Evolutionary conservation across 2,888 invertebrate genomes (phyloP).

Genomic region (Mamestra brassicae): DNA sequence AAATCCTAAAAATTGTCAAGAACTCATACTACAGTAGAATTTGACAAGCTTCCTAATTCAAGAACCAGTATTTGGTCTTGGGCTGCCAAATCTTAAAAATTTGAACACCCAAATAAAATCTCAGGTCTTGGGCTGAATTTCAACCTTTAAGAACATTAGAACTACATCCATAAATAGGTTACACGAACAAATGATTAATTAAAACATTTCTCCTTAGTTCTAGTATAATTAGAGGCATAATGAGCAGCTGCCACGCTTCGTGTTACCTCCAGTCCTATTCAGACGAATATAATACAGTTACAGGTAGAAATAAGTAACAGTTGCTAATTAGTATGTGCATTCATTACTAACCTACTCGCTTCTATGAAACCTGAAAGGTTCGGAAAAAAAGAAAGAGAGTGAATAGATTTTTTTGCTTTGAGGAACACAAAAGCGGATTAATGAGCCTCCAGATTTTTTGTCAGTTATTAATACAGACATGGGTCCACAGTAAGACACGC

Average conservation of each 20-base stretch:
- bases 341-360: slow-evolving; percentile 35
- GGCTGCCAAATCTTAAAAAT: neutral
- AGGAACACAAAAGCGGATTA: neutral
- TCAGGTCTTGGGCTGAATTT: neutral
- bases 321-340: slow-evolving; percentile 61
- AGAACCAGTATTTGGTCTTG: neutral
- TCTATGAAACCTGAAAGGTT: slow-evolving; percentile 9
- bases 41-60: neutral
- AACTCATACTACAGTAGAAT: neutral
- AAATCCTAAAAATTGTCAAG: too few relatives aligned
- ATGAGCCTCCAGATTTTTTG: neutral
- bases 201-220: slow-evolving; percentile 25
- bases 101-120: neutral
- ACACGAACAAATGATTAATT: slow-evolving; percentile 13
- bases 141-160: neutral
- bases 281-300: slow-evolving; percentile 38
- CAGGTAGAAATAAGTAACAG: slow-evolving; percentile 32
- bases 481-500: neutral
- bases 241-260: slow-evolving; percentile 43
- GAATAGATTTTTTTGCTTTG: neutral
- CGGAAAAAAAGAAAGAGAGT: neutral
- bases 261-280: slow-evolving; percentile 43
- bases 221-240: slow-evolving; percentile 48
- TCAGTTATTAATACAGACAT: neutral
- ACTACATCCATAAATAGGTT: neutral